Percentiles rank a stretch among this genome's conserved stretches.
These are phyloP conservation scores for Sternarchorhynchus goeldii DNA, from an alignment of 2,797 vertebrate species.

Conservation along the genomic window DNA sequence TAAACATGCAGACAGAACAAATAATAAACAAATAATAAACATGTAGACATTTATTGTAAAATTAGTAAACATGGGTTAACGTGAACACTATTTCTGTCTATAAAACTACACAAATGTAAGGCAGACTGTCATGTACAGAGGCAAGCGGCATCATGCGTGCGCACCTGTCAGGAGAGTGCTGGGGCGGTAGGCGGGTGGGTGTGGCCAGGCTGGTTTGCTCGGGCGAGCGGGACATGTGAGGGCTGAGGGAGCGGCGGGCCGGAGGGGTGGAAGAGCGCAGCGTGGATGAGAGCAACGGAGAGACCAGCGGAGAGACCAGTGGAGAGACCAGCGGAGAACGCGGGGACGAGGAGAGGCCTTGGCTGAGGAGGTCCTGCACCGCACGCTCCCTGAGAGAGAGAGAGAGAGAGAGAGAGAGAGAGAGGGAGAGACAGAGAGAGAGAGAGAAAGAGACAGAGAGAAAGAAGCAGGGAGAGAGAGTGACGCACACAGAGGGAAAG, in stretches of 20 bases:
- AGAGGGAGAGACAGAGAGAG: neutral
- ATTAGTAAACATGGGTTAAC: neutral
- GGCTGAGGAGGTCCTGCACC: constrained; percentile 71
- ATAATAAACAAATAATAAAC: neutral
- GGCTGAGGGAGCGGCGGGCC: constrained; percentile 65
- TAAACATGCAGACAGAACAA: neutral
- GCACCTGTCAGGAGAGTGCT: constrained; percentile 71
- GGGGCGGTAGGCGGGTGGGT: constrained; percentile 61
- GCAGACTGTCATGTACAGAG: neutral
- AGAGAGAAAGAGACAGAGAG: neutral
- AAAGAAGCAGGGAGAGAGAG: no score
- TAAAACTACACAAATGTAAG: neutral
- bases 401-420: neutral
- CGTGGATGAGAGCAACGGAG: constrained; percentile 62
- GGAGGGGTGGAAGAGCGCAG: constrained; percentile 65
- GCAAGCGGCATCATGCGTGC: constrained; percentile 8
- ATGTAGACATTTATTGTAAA: no score
- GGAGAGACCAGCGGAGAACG: constrained; percentile 62
- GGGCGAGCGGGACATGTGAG: constrained; percentile 61
- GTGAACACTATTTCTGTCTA: neutral
- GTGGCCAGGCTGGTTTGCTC: constrained; percentile 60
- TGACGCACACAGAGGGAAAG: no score
- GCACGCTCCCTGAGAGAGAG: constrained; percentile 71
- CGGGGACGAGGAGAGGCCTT: constrained; percentile 62
- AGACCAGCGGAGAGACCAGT: constrained; percentile 19